phyloP scores from a whole-genome alignment of 1,140 invertebrate genomes.

The Grapholita molesta region DNA sequence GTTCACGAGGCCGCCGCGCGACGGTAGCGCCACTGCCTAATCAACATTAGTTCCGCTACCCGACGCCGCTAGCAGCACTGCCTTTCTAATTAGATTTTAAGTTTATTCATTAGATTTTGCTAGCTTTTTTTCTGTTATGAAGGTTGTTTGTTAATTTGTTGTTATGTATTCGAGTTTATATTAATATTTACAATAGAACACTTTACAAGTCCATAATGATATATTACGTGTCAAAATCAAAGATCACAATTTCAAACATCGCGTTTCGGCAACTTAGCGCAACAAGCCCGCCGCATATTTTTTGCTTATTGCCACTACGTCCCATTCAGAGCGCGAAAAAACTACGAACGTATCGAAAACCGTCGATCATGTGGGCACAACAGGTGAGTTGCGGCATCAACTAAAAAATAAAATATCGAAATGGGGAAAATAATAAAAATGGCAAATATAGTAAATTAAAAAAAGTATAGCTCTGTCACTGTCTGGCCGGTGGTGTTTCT shows the following conservation, averaged over 20 bases:
- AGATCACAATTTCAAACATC: neutral
- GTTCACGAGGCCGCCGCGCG: slow-evolving; percentile 32
- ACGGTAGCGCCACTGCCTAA: slow-evolving; percentile 45
- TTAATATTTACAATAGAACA: neutral
- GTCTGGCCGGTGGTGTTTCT: slow-evolving; percentile 24
- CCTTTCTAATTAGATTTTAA: slow-evolving; percentile 24
- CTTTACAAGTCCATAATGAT: neutral
- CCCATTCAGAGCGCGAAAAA: slow-evolving; percentile 38
- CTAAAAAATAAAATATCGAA: slow-evolving; percentile 79
- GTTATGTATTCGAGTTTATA: neutral
- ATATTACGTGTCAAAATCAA: neutral
- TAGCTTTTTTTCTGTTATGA: neutral
- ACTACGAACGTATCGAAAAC: slow-evolving; percentile 47
- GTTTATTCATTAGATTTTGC: neutral
- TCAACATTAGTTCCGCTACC: slow-evolving; percentile 59
- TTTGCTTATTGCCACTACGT: slow-evolving; percentile 12
- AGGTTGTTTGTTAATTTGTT: neutral
- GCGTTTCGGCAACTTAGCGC: neutral
- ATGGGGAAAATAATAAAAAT: slow-evolving; percentile 78
- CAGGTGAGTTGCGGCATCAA: slow-evolving; percentile 76
- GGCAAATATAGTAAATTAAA: slow-evolving; percentile 76
- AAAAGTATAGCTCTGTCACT: slow-evolving; percentile 66
- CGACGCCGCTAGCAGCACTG: slow-evolving; percentile 62
- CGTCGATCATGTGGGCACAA: slow-evolving; percentile 76
- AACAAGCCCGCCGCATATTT: neutral